Conservation (phyloP, 1,140 invertebrate species). For the Heliconius congener region DNA sequence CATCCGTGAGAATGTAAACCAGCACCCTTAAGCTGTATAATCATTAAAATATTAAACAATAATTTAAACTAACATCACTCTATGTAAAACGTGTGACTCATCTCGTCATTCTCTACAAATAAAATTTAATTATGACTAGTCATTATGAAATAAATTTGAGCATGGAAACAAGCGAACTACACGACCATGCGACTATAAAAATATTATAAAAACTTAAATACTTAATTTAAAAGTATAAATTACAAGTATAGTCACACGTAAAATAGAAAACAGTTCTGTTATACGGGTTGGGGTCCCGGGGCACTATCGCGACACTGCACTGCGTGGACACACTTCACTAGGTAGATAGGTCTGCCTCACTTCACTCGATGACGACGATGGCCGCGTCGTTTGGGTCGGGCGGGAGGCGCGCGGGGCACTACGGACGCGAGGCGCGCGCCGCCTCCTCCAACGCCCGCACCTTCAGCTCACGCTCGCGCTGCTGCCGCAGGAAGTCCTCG, state of each 20-base stretch:
- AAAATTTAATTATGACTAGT: conserved; percentile 79
- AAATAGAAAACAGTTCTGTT: conserved; percentile 53
- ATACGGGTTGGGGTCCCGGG: conserved; percentile 43
- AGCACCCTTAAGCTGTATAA: conserved; percentile 63
- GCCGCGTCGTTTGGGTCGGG: conserved; percentile 66
- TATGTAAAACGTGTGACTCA: conserved; percentile 64
- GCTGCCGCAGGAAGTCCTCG: conserved; percentile 90
- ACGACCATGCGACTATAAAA: conserved; percentile 79
- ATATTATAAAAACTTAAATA: conserved; percentile 76
- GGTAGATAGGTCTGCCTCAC: conserved; percentile 46
- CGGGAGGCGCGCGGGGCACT: conserved; percentile 84
- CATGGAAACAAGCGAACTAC: conserved; percentile 77
- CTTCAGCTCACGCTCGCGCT: conserved; percentile 91
- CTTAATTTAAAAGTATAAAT: conserved; percentile 73
- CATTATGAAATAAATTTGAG: conserved; percentile 78
- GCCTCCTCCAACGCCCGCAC: conserved; percentile 92
- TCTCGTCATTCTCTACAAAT: conserved; percentile 57
- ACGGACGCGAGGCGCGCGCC: conserved; percentile 86
- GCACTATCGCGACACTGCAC: conserved; percentile 43
- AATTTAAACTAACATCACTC: conserved; percentile 68
- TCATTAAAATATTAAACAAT: conserved; percentile 64
- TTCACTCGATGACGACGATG: conserved; percentile 59
- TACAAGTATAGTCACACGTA: conserved; percentile 70
- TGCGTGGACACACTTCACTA: conserved; percentile 49
- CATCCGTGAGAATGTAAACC: conserved; percentile 58